A percentile compares a stretch with the other conserved stretches of the same genome.
These are phyloP conservation scores for Oncorhynchus masou DNA, from an alignment of 2,113 vertebrate genomes.

Conservation along the genomic window DNA sequence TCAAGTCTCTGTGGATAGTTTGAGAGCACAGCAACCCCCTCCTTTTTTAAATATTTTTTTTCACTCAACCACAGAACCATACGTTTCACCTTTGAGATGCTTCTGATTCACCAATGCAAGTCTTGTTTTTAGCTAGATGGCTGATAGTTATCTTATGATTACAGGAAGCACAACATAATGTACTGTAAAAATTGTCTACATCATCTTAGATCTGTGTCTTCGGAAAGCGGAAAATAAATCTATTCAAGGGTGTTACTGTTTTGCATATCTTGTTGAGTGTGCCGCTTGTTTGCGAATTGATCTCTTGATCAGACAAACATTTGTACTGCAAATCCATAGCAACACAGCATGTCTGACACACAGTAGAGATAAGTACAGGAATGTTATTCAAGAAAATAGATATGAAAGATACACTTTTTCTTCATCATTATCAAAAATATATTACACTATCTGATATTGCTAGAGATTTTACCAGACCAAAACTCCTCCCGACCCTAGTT, in stretches of 20 bases:
- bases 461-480: too few relatives aligned
- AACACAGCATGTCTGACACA: neutral
- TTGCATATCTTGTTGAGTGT: too few relatives aligned
- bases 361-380: neutral
- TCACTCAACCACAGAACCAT: conserved; percentile 54
- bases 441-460: neutral
- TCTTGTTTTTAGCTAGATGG: conserved; percentile 15
- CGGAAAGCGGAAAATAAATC: too few relatives aligned
- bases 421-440: neutral
- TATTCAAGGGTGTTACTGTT: too few relatives aligned
- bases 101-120: too few relatives aligned
- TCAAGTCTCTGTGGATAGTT: conserved; percentile 8
- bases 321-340: neutral
- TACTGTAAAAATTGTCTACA: conserved; percentile 26
- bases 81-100: conserved; percentile 60
- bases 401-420: neutral
- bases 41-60: conserved; percentile 4
- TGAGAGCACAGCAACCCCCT: conserved; percentile 33
- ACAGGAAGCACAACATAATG: conserved; percentile 48
- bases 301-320: conserved; percentile 1
- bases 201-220: too few relatives aligned
- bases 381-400: neutral
- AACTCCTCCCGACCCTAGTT: too few relatives aligned
- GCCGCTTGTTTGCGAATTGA: too few relatives aligned
- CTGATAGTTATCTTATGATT: conserved; percentile 51